These are phyloP conservation scores for Acrossocheilus fasciatus DNA, from an alignment of 2,797 vertebrate genomes.

Conservation along the genomic window DNA sequence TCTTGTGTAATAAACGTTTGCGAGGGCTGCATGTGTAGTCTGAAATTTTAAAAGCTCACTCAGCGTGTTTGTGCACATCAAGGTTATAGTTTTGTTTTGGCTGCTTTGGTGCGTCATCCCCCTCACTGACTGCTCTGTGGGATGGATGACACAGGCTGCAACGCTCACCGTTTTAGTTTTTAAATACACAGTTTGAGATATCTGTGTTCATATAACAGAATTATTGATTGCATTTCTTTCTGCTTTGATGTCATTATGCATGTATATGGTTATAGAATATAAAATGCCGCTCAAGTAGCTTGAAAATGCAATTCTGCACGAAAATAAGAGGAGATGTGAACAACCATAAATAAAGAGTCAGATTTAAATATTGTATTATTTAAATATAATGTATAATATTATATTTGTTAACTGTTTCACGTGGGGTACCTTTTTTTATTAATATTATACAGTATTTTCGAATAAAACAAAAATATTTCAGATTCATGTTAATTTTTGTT, in stretches of 20 bases:
- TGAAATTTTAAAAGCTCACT: neutral
- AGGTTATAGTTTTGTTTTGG: constrained; percentile 37
- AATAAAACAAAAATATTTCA: neutral
- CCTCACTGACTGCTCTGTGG: neutral
- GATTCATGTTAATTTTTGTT: neutral
- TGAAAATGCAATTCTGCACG: neutral
- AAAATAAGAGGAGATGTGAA: neutral
- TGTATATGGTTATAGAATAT: neutral
- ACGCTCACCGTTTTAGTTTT: neutral
- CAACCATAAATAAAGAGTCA: neutral
- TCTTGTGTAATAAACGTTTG: neutral
- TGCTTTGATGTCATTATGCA: neutral
- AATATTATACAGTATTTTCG: neutral
- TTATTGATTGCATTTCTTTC: neutral
- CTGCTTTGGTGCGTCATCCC: constrained; percentile 24
- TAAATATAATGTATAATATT: neutral
- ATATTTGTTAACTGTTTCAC: neutral
- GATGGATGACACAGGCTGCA: constrained; percentile 9
- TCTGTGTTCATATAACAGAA: neutral
- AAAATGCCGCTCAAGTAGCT: neutral
- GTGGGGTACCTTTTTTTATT: neutral
- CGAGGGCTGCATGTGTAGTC: neutral
- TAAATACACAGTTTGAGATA: constrained; percentile 1
- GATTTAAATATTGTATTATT: neutral
- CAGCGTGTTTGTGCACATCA: constrained; percentile 11